A percentile compares a stretch with the other conserved stretches of the same genome.
These are phyloP conservation scores for Pampusana beccarii DNA, from an alignment of 2,113 vertebrate species.

Conservation along the genomic window DNA sequence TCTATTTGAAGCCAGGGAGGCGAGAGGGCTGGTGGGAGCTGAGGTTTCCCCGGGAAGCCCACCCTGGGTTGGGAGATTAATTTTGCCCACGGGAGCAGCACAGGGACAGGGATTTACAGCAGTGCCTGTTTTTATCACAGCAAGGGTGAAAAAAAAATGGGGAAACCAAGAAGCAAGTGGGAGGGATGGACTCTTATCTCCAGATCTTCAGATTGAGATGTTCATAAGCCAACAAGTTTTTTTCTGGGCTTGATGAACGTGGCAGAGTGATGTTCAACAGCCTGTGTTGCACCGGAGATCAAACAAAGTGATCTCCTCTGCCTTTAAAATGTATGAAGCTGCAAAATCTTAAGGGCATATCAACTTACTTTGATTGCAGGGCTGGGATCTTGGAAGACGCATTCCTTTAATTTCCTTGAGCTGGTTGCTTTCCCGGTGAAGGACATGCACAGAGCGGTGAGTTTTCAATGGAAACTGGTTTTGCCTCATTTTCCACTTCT, in stretches of 20 bases:
- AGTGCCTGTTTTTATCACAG: background rate
- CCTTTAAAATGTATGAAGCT: slow-evolving; percentile 44
- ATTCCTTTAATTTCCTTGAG: slow-evolving; percentile 52
- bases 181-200: background rate
- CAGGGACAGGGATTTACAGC: background rate
- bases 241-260: background rate
- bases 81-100: background rate
- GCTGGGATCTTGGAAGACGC: slow-evolving; percentile 36
- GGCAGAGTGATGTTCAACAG: background rate
- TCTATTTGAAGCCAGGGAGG: background rate
- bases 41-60: background rate
- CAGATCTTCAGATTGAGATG: background rate
- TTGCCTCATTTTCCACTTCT: slow-evolving; percentile 64
- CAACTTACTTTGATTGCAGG: slow-evolving; percentile 47
- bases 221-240: background rate
- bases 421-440: background rate
- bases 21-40: background rate
- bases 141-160: background rate
- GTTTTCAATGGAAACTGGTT: slow-evolving; percentile 62
- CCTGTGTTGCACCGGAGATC: background rate
- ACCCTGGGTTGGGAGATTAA: background rate
- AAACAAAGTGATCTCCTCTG: slow-evolving; percentile 15
- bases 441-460: background rate
- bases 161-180: background rate
- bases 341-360: slow-evolving; percentile 36